phyloP scores from a whole-genome alignment of 2,797 vertebrate genomes.

The Poecile montanus region DNA sequence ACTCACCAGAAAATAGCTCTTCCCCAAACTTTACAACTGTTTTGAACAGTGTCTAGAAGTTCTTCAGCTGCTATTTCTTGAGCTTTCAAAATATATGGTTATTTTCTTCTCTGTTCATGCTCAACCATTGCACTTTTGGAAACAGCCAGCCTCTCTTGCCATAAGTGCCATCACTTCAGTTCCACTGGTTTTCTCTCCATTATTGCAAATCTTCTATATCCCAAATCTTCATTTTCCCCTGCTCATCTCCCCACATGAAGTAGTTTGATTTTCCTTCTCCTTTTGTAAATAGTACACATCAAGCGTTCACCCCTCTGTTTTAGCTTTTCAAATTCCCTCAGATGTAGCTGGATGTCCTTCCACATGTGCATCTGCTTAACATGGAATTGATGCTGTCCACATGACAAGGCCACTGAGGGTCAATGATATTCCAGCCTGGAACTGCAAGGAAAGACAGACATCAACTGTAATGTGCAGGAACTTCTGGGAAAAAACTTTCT shows the following conservation, averaged over 20 bases:
- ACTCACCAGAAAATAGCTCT: fast-evolving
- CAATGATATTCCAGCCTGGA: background rate
- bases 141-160: background rate
- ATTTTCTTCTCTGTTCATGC: background rate
- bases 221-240: background rate
- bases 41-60: background rate
- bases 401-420: background rate
- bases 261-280: background rate
- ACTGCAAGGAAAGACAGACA: background rate
- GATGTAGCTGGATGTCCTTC: background rate
- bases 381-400: background rate
- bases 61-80: background rate
- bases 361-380: fast-evolving
- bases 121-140: background rate
- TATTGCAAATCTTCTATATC: background rate
- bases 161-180: background rate
- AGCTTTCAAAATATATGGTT: background rate
- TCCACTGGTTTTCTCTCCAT: background rate
- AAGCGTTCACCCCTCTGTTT: background rate
- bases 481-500: background rate
- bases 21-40: background rate
- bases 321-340: background rate
- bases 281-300: background rate
- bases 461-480: background rate
- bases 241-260: background rate